Evolutionary conservation across 1,140 invertebrate species (phyloP), one percentile per base, ranked within the genome.

Genomic region (Drosophila trapezifrons): DNA sequence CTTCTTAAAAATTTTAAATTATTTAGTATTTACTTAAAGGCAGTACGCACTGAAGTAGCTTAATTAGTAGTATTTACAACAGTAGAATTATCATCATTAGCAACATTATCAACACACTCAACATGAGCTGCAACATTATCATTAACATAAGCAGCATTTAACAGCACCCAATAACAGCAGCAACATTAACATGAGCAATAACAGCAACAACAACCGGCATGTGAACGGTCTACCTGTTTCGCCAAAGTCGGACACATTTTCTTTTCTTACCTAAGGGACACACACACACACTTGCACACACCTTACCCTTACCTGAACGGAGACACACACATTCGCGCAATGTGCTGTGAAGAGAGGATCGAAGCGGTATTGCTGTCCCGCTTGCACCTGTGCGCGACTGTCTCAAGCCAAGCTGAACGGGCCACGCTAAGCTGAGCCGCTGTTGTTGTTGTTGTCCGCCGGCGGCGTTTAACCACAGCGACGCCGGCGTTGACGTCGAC

Each of bases 341-440:
- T 40, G 40, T 25, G 35, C 12, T n/a, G 25, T 55, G 40, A 42
- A 9, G 62, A 78, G 76, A 78, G 69, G 22, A 73, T 79, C 42
- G 51, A 49, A 27, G 49, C 22, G 47, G 37, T 63, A 45, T 35
- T 29, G 29, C 73, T 59, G 17, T 65, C 71, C 20, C 40, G 32
- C 65, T 69, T 65, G 37, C 73, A 76, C 73, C 25, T 58, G 57
- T 60, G 49, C 71, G 59, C 57, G 72, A 69, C 60, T 27, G 77
- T 89, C 66, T 83, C 83, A 87, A 87, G 84, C 83, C 83, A 87
- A 89, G 83, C 83, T 89, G 83, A 87, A 87, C 84, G 76, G 76
- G 80, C 83, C 79, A 82, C 71, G 83, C 84, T 78, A 83, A 70
- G 84, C 84, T 89, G 81, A 87, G 83, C 80, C 72, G 84, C 66